A percentile compares a stretch with the other conserved stretches of the same genome.
phyloP scores from a whole-genome alignment of 2,113 vertebrate species.

The Bambusicola thoracicus region DNA sequence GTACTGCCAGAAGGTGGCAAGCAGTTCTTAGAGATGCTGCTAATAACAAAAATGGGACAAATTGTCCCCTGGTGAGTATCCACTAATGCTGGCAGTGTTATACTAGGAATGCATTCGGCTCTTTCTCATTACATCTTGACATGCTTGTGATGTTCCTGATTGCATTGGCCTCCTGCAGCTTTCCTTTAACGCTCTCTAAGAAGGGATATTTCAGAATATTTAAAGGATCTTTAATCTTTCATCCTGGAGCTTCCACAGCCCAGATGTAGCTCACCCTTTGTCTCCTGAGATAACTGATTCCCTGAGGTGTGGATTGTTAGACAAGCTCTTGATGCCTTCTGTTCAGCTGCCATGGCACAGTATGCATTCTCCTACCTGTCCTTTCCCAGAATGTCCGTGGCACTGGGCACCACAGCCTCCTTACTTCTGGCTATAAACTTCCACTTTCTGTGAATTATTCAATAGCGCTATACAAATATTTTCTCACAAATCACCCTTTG shows the following conservation, averaged over 20 bases:
- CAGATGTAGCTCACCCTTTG: background rate
- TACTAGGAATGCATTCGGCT: conserved; percentile 5
- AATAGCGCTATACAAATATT: background rate
- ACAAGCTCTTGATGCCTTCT: background rate
- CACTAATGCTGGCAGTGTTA: background rate
- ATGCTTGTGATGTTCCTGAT: conserved; percentile 54
- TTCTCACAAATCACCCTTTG: background rate
- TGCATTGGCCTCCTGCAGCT: conserved; percentile 56
- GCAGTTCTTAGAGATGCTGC: conserved; percentile 43
- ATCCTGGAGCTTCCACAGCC: background rate
- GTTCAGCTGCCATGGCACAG: background rate
- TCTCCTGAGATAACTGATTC: background rate
- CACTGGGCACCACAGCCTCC: background rate
- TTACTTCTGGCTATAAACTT: background rate
- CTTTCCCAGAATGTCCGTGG: background rate
- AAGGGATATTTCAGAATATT: conserved; percentile 34
- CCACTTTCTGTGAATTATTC: background rate
- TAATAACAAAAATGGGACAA: conserved; percentile 52
- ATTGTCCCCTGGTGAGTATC: conserved; percentile 37
- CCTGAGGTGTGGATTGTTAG: background rate
- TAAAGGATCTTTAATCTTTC: conserved; percentile 35
- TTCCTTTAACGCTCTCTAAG: background rate
- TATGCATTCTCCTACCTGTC: background rate
- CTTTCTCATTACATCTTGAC: conserved; percentile 47
- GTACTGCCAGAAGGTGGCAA: conserved; percentile 43